Evolutionary conservation across 1,140 invertebrate species (phyloP), one percentile per base, ranked within the genome.

Genomic region (Muscidifurax raptorellus): DNA sequence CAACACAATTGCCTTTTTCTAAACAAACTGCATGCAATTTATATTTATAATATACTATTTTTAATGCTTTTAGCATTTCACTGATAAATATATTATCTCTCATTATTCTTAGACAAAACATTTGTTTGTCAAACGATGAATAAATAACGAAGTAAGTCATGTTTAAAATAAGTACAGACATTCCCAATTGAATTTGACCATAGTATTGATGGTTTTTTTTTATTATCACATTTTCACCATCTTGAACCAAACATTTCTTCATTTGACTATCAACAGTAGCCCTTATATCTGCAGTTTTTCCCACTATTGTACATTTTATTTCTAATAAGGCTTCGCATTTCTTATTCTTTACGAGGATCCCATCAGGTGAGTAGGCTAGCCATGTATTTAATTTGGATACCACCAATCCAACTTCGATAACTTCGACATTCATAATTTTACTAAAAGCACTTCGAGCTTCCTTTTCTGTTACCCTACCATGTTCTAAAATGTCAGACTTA

Each of bases 131-230:
- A 40, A 40, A 40, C 9, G 36, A 5, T 40, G 36, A 40, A 40
- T 87, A 87, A 32, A 87, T 85, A 28, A 82, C 36, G 79, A 87
- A 87, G 30, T 84, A 64, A 25, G 75, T 25, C 5, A 27, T 40
- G 40, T 69, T 71, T 25, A 87, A 5, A 84, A 86, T 87, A n/a
- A 83, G 30, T 6, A 87, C 59, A 71, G 86, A 80, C 84, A 86
- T 86, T 13, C 87, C 76, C n/a, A 87, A 27, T 79, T 87, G 84
- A 5, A 87, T 66, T 85, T 87, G 86, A 0, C 71, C 80, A 69
- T 87, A 87, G 67, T 87, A 86, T 52, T 64, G 59, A 32, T 88
- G 79, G 22, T 85, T 86, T n/a, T 83, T 18, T 85, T 87, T 88
- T 52, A 86, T 84, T 77, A 7, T 27, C 6, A 80, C 64, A n/a